phyloP scores from a whole-genome alignment of 2,888 invertebrate genomes.

The Anorthoa munda region DNA sequence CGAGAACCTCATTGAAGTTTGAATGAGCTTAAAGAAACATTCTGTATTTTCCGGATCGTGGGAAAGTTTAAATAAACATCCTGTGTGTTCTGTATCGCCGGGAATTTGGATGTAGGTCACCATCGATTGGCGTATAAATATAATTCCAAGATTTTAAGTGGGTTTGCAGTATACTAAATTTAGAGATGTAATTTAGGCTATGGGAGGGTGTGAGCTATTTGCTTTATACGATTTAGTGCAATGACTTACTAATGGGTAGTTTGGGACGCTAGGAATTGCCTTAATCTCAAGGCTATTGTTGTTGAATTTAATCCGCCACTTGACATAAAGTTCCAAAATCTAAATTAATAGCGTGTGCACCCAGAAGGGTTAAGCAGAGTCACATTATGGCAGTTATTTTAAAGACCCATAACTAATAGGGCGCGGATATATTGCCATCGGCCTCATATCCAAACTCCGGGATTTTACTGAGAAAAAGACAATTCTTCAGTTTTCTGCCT shows the following conservation, averaged over 20 bases:
- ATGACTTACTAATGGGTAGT: neutral
- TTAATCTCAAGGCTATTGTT: no score
- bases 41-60: neutral
- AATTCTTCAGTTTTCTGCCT: neutral
- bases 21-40: slow-evolving; percentile 6
- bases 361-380: no score
- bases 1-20: neutral
- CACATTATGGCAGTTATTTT: no score
- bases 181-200: neutral
- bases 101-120: slow-evolving; percentile 35
- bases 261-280: no score
- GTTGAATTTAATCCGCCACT: no score
- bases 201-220: accelerated
- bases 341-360: no score
- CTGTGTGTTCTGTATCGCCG: neutral
- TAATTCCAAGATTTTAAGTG: neutral
- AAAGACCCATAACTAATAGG: no score
- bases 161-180: slow-evolving; percentile 1
- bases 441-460: no score
- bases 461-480: neutral
- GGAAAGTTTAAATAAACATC: slow-evolving; percentile 1
- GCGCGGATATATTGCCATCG: no score
- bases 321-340: no score
- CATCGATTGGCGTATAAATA: slow-evolving; percentile 51
- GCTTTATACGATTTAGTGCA: slow-evolving; percentile 1